These are phyloP conservation scores for Synanthedon andrenaeformis DNA, from an alignment of 2,888 invertebrate genomes.

Conservation along the genomic window DNA sequence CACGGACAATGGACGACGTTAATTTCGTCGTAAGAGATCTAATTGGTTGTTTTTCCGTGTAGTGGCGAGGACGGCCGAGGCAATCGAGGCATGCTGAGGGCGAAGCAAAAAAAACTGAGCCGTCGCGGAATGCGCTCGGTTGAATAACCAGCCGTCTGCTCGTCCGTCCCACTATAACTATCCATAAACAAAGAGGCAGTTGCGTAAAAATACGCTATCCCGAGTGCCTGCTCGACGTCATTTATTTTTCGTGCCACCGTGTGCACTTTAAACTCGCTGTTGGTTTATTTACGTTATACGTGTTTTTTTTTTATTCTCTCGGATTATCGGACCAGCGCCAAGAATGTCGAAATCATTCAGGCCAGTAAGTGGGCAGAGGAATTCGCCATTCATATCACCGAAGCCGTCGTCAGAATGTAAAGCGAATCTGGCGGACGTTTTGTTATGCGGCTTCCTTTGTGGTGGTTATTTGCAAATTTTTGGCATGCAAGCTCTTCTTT, in stretches of 20 bases:
- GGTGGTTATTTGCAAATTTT: neutral
- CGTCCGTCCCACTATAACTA: constrained; percentile 30
- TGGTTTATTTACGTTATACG: constrained; percentile 56
- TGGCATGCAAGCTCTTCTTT: neutral
- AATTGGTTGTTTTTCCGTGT: constrained; percentile 52
- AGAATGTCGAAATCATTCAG: constrained; percentile 71
- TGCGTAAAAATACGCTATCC: constrained; percentile 67
- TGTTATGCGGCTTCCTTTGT: constrained; percentile 1
- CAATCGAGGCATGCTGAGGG: constrained; percentile 25
- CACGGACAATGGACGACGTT: constrained; percentile 43
- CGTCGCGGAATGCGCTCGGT: constrained; percentile 66
- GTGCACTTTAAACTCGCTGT: constrained; percentile 43
- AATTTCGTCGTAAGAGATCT: constrained; percentile 57
- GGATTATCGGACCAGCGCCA: constrained; percentile 64
- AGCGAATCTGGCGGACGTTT: constrained; percentile 1
- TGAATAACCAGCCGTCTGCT: constrained; percentile 65
- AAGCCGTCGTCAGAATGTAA: constrained; percentile 36
- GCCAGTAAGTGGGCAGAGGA: constrained; percentile 65
- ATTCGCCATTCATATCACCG: constrained; percentile 64
- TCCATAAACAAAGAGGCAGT: constrained; percentile 53
- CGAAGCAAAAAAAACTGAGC: constrained; percentile 54
- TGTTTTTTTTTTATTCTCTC: constrained; percentile 49
- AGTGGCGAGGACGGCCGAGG: constrained; percentile 16
- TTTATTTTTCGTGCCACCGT: constrained; percentile 53
- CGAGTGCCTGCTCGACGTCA: constrained; percentile 42